Percentiles rank a stretch among this genome's conserved stretches.
These are phyloP conservation scores for Echiichthys vipera DNA, from an alignment of 2,797 vertebrate genomes.

Conservation along the genomic window DNA sequence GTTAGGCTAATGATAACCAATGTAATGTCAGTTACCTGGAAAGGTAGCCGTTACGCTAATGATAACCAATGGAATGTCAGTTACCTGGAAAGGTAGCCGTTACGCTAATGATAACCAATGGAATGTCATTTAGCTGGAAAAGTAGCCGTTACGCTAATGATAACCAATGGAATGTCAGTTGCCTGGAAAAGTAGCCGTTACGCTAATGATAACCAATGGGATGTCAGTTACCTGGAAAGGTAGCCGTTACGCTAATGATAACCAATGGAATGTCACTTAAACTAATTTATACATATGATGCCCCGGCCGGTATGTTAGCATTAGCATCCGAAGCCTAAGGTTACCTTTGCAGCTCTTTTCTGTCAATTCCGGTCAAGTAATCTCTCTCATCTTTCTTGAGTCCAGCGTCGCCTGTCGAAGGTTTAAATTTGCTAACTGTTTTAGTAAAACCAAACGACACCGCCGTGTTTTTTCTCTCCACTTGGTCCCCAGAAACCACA, in stretches of 20 bases:
- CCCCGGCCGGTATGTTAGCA: slow-evolving; percentile 34
- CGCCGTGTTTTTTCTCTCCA: slow-evolving; percentile 66
- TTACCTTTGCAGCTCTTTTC: slow-evolving; percentile 82
- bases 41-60: too few relatives aligned
- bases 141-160: too few relatives aligned
- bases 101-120: too few relatives aligned
- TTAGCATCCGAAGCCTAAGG: slow-evolving; percentile 45
- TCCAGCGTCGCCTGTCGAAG: slow-evolving; percentile 12
- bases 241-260: background rate
- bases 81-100: too few relatives aligned
- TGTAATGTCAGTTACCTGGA: background rate
- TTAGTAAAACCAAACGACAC: slow-evolving; percentile 87
- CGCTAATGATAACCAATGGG: too few relatives aligned
- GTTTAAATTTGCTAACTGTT: slow-evolving; percentile 80
- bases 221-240: too few relatives aligned
- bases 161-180: too few relatives aligned
- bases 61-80: too few relatives aligned
- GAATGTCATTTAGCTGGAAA: too few relatives aligned
- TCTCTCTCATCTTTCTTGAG: slow-evolving; percentile 73
- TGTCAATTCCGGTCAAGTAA: slow-evolving; percentile 81
- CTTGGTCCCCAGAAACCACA: slow-evolving; percentile 40
- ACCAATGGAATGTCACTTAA: background rate
- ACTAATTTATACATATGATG: too few relatives aligned
- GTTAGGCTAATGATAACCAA: too few relatives aligned
- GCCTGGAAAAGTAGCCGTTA: too few relatives aligned